Evolutionary conservation across 2,888 invertebrate genomes (phyloP), one percentile per base, ranked within the genome.

Genomic region (Poecilus cupreus): DNA sequence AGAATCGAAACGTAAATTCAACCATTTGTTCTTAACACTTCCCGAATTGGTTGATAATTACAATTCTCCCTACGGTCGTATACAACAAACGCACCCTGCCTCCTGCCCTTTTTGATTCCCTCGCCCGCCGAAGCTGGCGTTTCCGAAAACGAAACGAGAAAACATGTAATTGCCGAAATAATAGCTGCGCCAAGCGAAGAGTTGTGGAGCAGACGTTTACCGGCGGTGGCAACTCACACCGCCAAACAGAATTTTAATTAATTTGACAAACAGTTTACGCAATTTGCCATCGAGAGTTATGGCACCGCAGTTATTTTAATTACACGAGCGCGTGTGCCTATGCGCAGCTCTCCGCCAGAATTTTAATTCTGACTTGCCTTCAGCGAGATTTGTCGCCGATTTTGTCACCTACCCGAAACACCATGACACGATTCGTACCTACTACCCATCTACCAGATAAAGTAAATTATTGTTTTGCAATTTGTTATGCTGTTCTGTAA

Each of bases 251-350:
- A 79, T 79, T 79, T 79, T 79, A 79, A 79, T 79, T 79, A 79
- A 79, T 79, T 79, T 79, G 79, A 79, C 79, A 79, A 79, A 79
- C 79, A 79, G 79, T 79, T 79, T 79, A 57, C 51, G 79, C 70
- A 79, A 70, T 79, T 68, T 57, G 79, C 68, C 68, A 79, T 51
- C 70, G 79, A 79, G 70, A 79, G 49, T 79, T 79, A 79, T 79
- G 70, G 79, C 79, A 70, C 79, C 79, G 51, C 79, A 79, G 79
- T 79, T 79, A 79, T 79, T 79, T 79, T 79, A 79, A 79, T 79
- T 79, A 79, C 16, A 60, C 32, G 26, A 22, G 46, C 46, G 72
- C 68, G 68, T 68, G 43, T 68, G 68, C 37, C 13, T 37, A 16
- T 49, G 13, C 54, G 4, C 8, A 18, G 54, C 18, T 13, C 11